phyloP scores from a whole-genome alignment of 2,113 vertebrate species.

The Hypocryptadius cinnamomeus region DNA sequence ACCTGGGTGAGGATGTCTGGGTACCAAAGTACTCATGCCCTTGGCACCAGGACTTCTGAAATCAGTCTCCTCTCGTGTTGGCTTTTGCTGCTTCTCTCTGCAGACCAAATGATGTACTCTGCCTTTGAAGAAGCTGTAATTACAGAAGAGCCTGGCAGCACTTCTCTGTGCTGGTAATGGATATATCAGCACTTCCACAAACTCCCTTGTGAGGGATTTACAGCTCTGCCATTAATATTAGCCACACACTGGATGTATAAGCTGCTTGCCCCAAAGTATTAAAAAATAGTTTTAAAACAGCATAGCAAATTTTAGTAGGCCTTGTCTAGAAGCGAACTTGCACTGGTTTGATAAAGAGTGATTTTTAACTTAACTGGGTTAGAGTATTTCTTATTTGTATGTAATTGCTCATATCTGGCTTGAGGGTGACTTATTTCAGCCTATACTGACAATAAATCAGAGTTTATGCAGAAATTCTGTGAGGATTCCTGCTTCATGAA shows the following conservation, averaged over 20 bases:
- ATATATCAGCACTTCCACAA: conserved; percentile 32
- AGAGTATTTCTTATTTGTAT: neutral
- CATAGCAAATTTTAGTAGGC: neutral
- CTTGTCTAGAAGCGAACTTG: neutral
- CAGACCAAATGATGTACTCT: neutral
- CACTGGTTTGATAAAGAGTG: neutral
- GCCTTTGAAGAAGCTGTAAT: conserved; percentile 49
- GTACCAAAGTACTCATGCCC: neutral
- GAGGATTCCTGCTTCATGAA: neutral
- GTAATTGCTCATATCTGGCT: neutral
- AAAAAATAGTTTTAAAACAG: neutral
- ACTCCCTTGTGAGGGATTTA: conserved; percentile 40
- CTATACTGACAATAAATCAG: neutral
- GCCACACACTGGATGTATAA: neutral
- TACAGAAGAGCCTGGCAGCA: neutral
- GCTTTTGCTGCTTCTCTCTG: neutral
- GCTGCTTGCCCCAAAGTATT: neutral
- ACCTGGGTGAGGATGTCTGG: neutral
- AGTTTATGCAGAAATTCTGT: neutral
- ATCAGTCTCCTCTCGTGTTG: neutral
- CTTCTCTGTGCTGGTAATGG: conserved; percentile 14
- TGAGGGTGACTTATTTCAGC: neutral
- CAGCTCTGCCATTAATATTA: conserved; percentile 30
- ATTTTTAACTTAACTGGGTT: neutral
- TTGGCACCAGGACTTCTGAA: neutral